phyloP scores from a whole-genome alignment of 2,797 vertebrate genomes.

The Dendrocincla tyrannina region DNA sequence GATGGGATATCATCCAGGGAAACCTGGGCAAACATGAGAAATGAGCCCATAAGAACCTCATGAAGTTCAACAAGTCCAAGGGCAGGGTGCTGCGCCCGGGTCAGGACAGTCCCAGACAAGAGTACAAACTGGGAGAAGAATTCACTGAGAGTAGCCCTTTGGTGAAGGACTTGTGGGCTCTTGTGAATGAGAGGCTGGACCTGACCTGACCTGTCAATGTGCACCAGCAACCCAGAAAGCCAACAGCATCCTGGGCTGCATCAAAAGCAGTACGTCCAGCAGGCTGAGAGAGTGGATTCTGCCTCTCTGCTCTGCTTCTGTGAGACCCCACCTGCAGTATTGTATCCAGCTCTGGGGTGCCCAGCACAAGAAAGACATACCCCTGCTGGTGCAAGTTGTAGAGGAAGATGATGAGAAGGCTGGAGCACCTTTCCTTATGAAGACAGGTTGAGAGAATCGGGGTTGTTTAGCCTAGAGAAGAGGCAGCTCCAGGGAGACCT shows the following conservation, averaged over 20 bases:
- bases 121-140: not conserved
- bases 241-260: not conserved
- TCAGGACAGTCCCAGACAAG: not conserved
- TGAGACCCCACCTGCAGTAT: not conserved
- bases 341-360: not conserved
- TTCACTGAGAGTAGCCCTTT: not conserved
- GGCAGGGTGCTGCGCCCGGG: not conserved
- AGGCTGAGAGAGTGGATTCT: not conserved
- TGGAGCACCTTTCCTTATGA: not conserved
- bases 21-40: not conserved
- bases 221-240: not conserved
- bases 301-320: not conserved
- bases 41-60: rapidly evolving
- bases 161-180: not conserved
- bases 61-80: not conserved
- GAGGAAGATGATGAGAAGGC: not conserved
- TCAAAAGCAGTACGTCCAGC: rapidly evolving
- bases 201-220: not conserved
- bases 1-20: not conserved
- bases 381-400: not conserved
- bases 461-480: not conserved
- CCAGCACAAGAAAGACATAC: not conserved
- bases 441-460: not conserved
- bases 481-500: not conserved
- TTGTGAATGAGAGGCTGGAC: not conserved